phyloP scores from a whole-genome alignment of 2,888 invertebrate species.

The Philopedon plagiatum region DNA sequence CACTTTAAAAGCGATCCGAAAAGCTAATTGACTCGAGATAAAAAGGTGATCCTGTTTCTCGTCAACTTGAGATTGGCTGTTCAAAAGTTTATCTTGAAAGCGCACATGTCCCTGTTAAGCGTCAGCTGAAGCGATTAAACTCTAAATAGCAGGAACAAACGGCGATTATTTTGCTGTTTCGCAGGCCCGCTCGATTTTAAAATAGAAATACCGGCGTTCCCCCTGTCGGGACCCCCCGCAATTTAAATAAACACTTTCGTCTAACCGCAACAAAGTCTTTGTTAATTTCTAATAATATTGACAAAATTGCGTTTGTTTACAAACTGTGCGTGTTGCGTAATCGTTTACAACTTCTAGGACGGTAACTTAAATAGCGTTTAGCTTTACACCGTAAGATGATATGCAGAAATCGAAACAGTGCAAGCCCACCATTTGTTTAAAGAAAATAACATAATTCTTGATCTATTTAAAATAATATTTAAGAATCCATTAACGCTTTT shows the following conservation, averaged over 20 bases:
- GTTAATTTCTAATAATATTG: slow-evolving; percentile 43
- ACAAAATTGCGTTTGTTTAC: slow-evolving; percentile 38
- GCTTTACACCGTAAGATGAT: slow-evolving; percentile 13
- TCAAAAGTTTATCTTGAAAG: slow-evolving; percentile 62
- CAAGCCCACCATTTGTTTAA: neutral
- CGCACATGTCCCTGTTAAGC: slow-evolving; percentile 66
- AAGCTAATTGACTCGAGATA: slow-evolving; percentile 65
- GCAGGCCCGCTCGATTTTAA: slow-evolving; percentile 42
- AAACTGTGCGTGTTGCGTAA: slow-evolving; percentile 35
- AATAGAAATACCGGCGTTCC: slow-evolving; percentile 45
- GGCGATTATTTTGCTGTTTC: slow-evolving; percentile 47
- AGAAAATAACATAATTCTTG: neutral
- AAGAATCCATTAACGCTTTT: too few species aligned
- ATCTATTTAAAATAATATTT: too few species aligned
- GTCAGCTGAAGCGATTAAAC: slow-evolving; percentile 58
- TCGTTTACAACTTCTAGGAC: slow-evolving; percentile 16
- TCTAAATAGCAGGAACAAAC: slow-evolving; percentile 50
- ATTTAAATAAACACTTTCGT: slow-evolving; percentile 40
- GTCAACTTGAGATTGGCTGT: slow-evolving; percentile 66
- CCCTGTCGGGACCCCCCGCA: slow-evolving; percentile 27
- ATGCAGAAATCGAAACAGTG: slow-evolving; percentile 11
- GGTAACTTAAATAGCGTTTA: slow-evolving; percentile 5
- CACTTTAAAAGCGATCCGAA: slow-evolving; percentile 58
- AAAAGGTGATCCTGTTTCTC: slow-evolving; percentile 66
- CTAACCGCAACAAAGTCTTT: slow-evolving; percentile 41